Evolutionary conservation across 2,888 invertebrate species (phyloP).

Genomic region (Nysson spinosus): DNA sequence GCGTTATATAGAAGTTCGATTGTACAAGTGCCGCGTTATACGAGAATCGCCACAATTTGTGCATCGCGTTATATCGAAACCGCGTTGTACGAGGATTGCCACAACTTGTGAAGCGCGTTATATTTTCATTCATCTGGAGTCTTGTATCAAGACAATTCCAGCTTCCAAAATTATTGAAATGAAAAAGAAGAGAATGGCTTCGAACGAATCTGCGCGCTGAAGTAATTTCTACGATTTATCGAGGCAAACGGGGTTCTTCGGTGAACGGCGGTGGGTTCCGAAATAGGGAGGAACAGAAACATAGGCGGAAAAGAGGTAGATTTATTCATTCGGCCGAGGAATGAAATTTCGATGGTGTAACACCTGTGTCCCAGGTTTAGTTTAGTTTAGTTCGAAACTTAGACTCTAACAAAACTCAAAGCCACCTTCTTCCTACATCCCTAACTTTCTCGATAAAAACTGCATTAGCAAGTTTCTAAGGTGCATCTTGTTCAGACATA

Average conservation of each 20-base stretch:
- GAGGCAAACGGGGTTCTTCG: slow-evolving; percentile 8
- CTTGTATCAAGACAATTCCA: slow-evolving; percentile 15
- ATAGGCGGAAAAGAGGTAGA: slow-evolving; percentile 41
- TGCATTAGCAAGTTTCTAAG: slow-evolving; percentile 69
- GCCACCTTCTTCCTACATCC: no score
- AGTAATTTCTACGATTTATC: slow-evolving; percentile 51
- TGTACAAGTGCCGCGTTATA: no score
- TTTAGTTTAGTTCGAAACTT: no score
- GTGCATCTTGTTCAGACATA: slow-evolving; percentile 7
- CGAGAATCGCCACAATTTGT: no score
- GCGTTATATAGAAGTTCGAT: no score
- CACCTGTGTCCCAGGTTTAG: slow-evolving; percentile 52
- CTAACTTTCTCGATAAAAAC: slow-evolving; percentile 74
- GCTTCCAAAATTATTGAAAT: neutral
- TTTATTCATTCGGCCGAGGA: slow-evolving; percentile 62
- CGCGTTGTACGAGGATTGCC: no score
- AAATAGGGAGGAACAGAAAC: slow-evolving; percentile 9
- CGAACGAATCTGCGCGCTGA: slow-evolving; percentile 13
- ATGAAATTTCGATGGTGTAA: slow-evolving; percentile 58
- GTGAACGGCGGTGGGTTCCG: neutral
- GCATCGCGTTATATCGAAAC: no score
- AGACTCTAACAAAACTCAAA: slow-evolving; percentile 35
- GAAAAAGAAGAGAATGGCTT: neutral
- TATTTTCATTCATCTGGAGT: neutral
- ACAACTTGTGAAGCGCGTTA: no score